Conservation (phyloP, 2,888 invertebrate genomes). For the Abrostola tripartita region DNA sequence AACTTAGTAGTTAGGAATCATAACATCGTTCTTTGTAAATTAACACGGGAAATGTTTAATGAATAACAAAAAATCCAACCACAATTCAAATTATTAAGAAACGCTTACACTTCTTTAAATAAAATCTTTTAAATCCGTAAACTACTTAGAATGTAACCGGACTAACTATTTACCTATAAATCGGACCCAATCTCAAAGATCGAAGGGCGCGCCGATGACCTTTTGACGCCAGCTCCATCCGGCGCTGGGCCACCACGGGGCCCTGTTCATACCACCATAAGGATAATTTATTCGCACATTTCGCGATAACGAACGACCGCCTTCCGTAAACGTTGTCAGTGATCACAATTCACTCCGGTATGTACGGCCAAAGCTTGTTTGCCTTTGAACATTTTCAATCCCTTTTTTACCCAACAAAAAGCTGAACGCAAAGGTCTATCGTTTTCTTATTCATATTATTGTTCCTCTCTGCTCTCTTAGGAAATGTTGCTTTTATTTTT, state of each 20-base stretch:
- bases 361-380: slow-evolving; percentile 26
- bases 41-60: no score
- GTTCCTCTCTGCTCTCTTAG: slow-evolving; percentile 8
- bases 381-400: slow-evolving; percentile 28
- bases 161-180: slow-evolving; percentile 11
- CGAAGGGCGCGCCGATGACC: slow-evolving; percentile 54
- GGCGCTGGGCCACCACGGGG: slow-evolving; percentile 45
- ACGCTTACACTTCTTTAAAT: neutral
- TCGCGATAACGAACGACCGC: slow-evolving; percentile 44
- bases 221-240: slow-evolving; percentile 60
- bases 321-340: slow-evolving; percentile 39
- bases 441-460: slow-evolving; percentile 10
- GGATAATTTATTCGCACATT: slow-evolving; percentile 65
- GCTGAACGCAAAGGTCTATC: slow-evolving; percentile 10
- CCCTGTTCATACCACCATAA: slow-evolving; percentile 55
- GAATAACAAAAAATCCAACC: neutral
- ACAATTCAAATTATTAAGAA: neutral
- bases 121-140: neutral
- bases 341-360: slow-evolving; percentile 40
- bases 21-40: no score
- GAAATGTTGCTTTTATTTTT: slow-evolving; percentile 10
- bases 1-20: no score
- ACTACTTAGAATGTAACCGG: neutral
- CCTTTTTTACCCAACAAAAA: slow-evolving; percentile 29
- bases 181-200: slow-evolving; percentile 22